Evolutionary conservation across 2,888 invertebrate genomes (phyloP), one percentile per base, ranked within the genome.

Genomic region (Horisme vitalbata): DNA sequence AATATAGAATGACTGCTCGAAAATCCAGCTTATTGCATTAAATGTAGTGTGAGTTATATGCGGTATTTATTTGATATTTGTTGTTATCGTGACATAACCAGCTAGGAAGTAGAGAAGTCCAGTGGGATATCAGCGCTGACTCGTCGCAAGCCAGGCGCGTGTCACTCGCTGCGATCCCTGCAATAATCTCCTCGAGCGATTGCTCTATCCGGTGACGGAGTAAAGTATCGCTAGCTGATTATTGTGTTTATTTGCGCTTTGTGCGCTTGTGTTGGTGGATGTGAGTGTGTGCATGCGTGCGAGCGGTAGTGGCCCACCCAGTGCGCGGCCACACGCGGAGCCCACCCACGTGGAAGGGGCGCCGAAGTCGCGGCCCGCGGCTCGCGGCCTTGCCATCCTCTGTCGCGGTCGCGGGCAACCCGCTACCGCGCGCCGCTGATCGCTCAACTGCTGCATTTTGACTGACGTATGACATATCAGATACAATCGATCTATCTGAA

Each of bases 221-320:
- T 84, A 79, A 83, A 83, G 86, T 88, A 87, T 86, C 85, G 85
- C 83, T 83, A 80, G 86, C 82, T 87, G 86, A 86, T 87, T 82
- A 85, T 88, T 86, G 86, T 88, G 85, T 86, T 85, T 87, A 85
- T 86, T 84, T 86, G 85, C 84, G 83, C 76, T 77, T 67, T 63
- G 68, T 65, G 68, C 63, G 76, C 69, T 67, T 81, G 85, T 84
- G 82, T 77, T 68, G 63, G 80, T 79, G 81, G 63, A 73, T 71
- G 71, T 57, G 71, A 68, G 71, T 75, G 80, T 80, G 84, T 75
- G 83, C 66, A 71, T 74, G 80, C 75, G 74, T 74, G 79, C 74
- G 79, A 68, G 79, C 77, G 71, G 76, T 70, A 76, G 82, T 74
- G 79, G 84, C 62, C 86, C 88, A 88, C 87, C 88, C 88, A 87